Base-by-base conservation (phyloP, 1,140 invertebrate genomes). In the Sweltsa coloradensis region DNA sequence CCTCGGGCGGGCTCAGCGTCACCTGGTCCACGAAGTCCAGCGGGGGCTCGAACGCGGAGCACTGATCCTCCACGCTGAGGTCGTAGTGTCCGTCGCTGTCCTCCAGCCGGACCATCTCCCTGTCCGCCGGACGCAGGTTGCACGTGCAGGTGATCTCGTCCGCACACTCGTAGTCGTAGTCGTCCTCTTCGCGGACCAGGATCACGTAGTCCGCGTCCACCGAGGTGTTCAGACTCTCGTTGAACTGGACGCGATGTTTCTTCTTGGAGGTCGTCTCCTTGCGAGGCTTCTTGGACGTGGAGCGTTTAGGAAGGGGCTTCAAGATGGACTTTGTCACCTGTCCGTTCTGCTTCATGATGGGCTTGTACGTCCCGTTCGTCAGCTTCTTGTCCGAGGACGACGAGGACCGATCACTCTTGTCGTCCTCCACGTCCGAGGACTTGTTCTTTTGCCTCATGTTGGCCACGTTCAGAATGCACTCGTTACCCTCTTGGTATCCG, bases 171-270 rank as follows among this genome's bases (percentile, higher is more conserved):
- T 85, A 82, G 36, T 83, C 81, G 18, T 51, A 27, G 55, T 81
- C 81, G 47, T 83, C 85, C 58, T 89, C 85, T 56, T 88, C 84
- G 29, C 85, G 76, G 39, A 88, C 85, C 19, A 88, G 66, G 55
- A 89, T 88, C 51, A 89, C 87, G 57, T 89, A 89, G 65, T 89
- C 85, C 2, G 85, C 84, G 46, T 88, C 85, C 60, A 88, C 88
- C 64, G 86, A 88, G 63, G 86, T 83, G 65, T 89, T 89, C 18
- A 81, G 73, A 51, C 80, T 83, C 65, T 89, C 85, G 60, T 88
- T 83, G 54, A 89, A 88, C 9, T 85, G 76, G 1, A 89, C 85
- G n/a, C 85, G 74, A 60, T 83, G 74, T 58, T 84, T 83, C 43
- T 68, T 68, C 23, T 57, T 58, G 5, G 23, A 19, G 37, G 18